phyloP scores from a whole-genome alignment of 2,113 vertebrate genomes.

The Rhinogobius similis region DNA sequence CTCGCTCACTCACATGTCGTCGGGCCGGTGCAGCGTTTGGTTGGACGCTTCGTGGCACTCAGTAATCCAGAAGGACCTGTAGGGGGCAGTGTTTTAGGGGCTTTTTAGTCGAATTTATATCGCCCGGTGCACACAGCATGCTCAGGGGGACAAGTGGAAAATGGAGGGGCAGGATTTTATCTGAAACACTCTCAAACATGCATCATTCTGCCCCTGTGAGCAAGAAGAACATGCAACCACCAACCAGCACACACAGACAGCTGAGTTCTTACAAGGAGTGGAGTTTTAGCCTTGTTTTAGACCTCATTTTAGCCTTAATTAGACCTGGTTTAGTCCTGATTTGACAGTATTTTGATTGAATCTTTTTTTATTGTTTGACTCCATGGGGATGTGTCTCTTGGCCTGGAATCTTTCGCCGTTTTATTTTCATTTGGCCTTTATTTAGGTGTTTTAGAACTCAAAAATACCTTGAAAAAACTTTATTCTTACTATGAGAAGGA shows the following conservation, averaged over 20 bases:
- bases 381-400: too few relatives aligned
- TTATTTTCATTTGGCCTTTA: too few relatives aligned
- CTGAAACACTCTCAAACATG: slow-evolving; percentile 25
- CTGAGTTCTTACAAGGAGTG: neutral
- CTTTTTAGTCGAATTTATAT: slow-evolving; percentile 11
- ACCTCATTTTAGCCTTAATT: too few relatives aligned
- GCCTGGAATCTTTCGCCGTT: too few relatives aligned
- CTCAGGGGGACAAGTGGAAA: slow-evolving; percentile 17
- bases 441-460: too few relatives aligned
- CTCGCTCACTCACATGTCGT: slow-evolving; percentile 78
- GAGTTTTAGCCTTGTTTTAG: neutral
- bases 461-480: too few relatives aligned
- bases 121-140: slow-evolving; percentile 60
- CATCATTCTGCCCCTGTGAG: slow-evolving; percentile 31
- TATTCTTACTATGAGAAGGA: too few relatives aligned
- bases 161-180: neutral
- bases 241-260: slow-evolving; percentile 7
- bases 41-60: slow-evolving; percentile 78
- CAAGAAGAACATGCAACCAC: slow-evolving; percentile 53
- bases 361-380: too few relatives aligned
- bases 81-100: slow-evolving; percentile 15
- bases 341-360: too few relatives aligned
- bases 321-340: too few relatives aligned
- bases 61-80: slow-evolving; percentile 84
- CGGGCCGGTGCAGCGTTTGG: slow-evolving; percentile 80